Evolutionary conservation across 2,888 invertebrate species (phyloP), one percentile per base, ranked within the genome.

Genomic region (Netelia virgata): DNA sequence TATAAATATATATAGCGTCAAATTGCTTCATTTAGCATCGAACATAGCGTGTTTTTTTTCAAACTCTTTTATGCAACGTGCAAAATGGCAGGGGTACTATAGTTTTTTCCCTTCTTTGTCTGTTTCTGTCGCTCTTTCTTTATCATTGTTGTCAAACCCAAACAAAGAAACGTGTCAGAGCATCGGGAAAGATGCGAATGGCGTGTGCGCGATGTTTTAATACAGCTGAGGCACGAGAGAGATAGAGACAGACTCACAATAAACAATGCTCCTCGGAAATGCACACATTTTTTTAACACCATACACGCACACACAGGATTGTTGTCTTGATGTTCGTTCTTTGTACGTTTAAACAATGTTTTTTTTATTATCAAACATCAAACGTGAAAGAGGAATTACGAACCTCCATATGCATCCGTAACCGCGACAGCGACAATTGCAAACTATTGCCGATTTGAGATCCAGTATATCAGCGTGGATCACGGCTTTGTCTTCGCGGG

Each of bases 321-420:
- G 23, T 74, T 55, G 61, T 43, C 18, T 14, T 57, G n/a, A 10
- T 55, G 8, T 47, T 64, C 6, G 36, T 36, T 36, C 8, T 36
- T 36, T 36, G 36, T 36, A 36, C 8, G 36, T 64, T 57, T 20
- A 11, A 16, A 20, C 1, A 9, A 18, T 28, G 16, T 36, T 23
- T 57, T 68, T 50, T 69, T 47, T 68, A 63, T 14, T 16, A 36
- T 23, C 72, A 16, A 59, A 73, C 16, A 18, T 16, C 8, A 9
- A 18, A 76, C 82, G 73, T 79, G 78, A 72, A 79, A 83, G 80
- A 83, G 75, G 61, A 86, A 86, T 84, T 89, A 92, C 93, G 88
- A 89, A 93, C 93, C 93, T 93, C 92, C 92, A 93, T 92, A 93
- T 91, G 92, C 92, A 92, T 92, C 90, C 92, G 92, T 92, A 89